phyloP scores from a whole-genome alignment of 2,888 invertebrate genomes.

The Zaprionus bogoriensis region DNA sequence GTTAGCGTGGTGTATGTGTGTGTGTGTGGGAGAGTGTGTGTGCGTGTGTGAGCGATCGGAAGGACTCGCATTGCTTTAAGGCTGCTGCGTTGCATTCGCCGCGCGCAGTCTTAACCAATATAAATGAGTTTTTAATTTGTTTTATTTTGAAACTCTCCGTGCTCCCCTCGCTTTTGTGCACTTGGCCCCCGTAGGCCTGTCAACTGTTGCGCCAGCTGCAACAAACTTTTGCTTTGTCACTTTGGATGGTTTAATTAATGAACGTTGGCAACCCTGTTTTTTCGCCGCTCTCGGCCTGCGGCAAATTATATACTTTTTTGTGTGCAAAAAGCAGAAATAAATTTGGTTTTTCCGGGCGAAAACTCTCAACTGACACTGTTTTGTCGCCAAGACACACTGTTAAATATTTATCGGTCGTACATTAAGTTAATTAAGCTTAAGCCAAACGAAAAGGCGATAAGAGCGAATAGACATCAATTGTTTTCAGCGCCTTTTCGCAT shows the following conservation, averaged over 20 bases:
- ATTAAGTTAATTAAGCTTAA: neutral
- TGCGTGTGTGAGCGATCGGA: constrained; percentile 12
- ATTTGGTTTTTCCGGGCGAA: neutral
- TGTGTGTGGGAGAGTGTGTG: neutral
- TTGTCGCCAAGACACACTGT: neutral
- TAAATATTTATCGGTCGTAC: neutral
- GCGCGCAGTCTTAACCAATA: constrained; percentile 75
- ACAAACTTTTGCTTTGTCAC: constrained; percentile 33
- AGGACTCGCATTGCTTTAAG: constrained; percentile 22
- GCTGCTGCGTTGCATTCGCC: constrained; percentile 20
- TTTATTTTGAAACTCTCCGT: constrained; percentile 30
- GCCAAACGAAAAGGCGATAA: neutral
- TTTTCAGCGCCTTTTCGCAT: constrained; percentile 2
- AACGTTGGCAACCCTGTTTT: constrained; percentile 21
- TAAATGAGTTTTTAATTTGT: constrained; percentile 83
- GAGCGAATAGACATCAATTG: neutral
- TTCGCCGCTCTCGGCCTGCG: no score
- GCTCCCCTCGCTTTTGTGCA: neutral
- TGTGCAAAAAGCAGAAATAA: neutral
- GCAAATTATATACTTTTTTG: no score
- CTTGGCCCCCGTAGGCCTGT: neutral
- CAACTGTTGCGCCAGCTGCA: constrained; percentile 7
- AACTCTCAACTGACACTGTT: constrained; percentile 15
- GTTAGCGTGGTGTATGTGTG: constrained; percentile 60
- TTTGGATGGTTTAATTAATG: constrained; percentile 74